phyloP scores from a whole-genome alignment of 2,797 vertebrate genomes.

The Liparis tanakae region DNA sequence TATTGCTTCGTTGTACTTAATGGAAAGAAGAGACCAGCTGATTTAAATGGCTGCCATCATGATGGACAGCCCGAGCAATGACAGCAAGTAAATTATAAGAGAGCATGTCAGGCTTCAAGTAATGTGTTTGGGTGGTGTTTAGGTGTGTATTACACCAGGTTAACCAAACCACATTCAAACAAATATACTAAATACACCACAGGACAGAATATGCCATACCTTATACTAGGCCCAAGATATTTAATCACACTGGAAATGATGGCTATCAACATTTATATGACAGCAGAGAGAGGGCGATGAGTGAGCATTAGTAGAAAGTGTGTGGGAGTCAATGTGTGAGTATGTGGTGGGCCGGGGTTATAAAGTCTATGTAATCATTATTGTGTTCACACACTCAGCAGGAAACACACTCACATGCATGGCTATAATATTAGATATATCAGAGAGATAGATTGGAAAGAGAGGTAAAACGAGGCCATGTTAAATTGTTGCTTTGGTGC shows the following conservation, averaged over 20 bases:
- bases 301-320: slow-evolving; percentile 56
- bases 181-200: slow-evolving; percentile 17
- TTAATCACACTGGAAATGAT: slow-evolving; percentile 49
- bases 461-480: neutral
- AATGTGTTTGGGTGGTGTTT: neutral
- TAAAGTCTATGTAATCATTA: slow-evolving; percentile 68
- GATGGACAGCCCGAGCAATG: too few relatives aligned
- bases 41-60: too few relatives aligned
- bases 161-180: neutral
- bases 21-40: too few relatives aligned
- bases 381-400: slow-evolving; percentile 50
- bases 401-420: slow-evolving; percentile 7
- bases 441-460: slow-evolving; percentile 2
- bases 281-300: slow-evolving; percentile 39
- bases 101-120: neutral
- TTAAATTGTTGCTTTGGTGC: slow-evolving; percentile 19
- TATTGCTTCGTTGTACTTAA: too few relatives aligned
- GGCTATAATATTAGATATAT: slow-evolving; percentile 10
- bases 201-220: slow-evolving; percentile 7
- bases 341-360: slow-evolving; percentile 66
- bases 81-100: too few relatives aligned
- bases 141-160: neutral
- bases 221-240: slow-evolving; percentile 17
- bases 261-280: slow-evolving; percentile 42
- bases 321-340: slow-evolving; percentile 65